A percentile compares a stretch with the other conserved stretches of the same genome.
Conservation (phyloP, 2,888 invertebrate genomes). For the Rhyacophila evoluta region DNA sequence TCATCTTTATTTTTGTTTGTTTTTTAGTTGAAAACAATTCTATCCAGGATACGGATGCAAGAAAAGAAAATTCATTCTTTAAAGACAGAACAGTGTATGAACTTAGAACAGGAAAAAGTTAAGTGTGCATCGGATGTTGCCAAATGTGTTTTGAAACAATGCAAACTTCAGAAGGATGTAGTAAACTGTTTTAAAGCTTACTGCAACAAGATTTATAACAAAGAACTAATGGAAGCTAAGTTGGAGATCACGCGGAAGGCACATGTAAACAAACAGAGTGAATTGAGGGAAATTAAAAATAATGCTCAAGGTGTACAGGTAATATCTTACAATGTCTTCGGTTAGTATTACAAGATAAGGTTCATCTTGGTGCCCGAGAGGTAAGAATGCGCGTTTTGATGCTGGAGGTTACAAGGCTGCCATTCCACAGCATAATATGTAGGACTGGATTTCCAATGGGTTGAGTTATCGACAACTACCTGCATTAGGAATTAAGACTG, state of each 20-base stretch:
- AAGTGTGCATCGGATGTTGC: slow-evolving; percentile 57
- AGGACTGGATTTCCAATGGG: too few relatives aligned
- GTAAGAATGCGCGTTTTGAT: too few relatives aligned
- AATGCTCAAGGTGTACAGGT: slow-evolving; percentile 35
- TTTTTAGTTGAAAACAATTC: slow-evolving; percentile 61
- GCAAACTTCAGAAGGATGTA: slow-evolving; percentile 59
- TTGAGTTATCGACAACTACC: too few relatives aligned
- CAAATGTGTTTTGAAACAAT: slow-evolving; percentile 60
- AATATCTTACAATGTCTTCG: too few relatives aligned
- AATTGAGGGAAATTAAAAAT: slow-evolving; percentile 31
- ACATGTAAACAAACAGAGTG: slow-evolving; percentile 26
- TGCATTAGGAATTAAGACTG: too few relatives aligned
- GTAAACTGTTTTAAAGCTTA: slow-evolving; percentile 56
- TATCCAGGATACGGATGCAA: slow-evolving; percentile 62
- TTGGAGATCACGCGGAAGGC: slow-evolving; percentile 23
- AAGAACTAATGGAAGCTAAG: slow-evolving; percentile 61
- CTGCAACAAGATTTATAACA: slow-evolving; percentile 58
- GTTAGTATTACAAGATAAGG: too few relatives aligned
- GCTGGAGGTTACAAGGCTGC: too few relatives aligned
- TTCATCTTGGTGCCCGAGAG: too few relatives aligned
- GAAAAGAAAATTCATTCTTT: slow-evolving; percentile 61
- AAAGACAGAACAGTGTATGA: slow-evolving; percentile 60
- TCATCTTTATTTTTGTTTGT: background rate
- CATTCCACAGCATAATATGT: too few relatives aligned
- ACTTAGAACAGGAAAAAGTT: slow-evolving; percentile 60